Base-by-base conservation (phyloP, 2,113 vertebrate species). In the Chamaetylas fuelleborni region DNA sequence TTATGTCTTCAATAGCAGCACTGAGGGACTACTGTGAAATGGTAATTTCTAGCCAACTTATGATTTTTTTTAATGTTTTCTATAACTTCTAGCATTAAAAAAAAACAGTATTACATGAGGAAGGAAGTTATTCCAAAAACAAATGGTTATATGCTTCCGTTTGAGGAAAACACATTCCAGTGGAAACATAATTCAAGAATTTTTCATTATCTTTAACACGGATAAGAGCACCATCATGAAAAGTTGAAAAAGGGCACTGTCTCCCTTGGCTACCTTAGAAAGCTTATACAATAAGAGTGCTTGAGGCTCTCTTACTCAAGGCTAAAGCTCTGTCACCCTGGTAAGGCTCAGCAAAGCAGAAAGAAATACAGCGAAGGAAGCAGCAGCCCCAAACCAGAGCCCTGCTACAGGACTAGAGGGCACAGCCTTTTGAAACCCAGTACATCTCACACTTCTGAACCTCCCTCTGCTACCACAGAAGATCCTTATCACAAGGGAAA, bases 151-250 rank as follows among this genome's bases (percentile, higher is more conserved):
- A 48, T 38, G 29, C 17, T 50, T 69, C 67, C 86, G 22, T 65
- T 83, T 8, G 4, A 92, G 15, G 15, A 91, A 83, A 81, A 61
- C 24, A 29, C 45, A 34, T 36, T 84, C 42, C 77, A 86, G 33
- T 18, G 56, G 69, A 81, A 89, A 92, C 53, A 86, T 66, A 88
- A 93, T 54, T 73, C 60, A 95, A 65, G 28, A 38, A 69, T 45
- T 93, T 93, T 93, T 91, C 62, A 83, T 96, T 90, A 86, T 65
- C 33, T 88, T 93, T 86, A 88, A 80, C 72, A 29, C 0, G 34
- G 12, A 28, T 45, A 73, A 88, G 25, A 48, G 19, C 33, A 74
- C 5, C 50, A 62, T 54, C 42, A 66, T 36, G 33, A 50, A 73
- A 76, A 83, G 48, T 40, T 69, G 42, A 81, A 71, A 87, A 88